phyloP scores from a whole-genome alignment of 2,888 invertebrate species.

The Apamea anceps region DNA sequence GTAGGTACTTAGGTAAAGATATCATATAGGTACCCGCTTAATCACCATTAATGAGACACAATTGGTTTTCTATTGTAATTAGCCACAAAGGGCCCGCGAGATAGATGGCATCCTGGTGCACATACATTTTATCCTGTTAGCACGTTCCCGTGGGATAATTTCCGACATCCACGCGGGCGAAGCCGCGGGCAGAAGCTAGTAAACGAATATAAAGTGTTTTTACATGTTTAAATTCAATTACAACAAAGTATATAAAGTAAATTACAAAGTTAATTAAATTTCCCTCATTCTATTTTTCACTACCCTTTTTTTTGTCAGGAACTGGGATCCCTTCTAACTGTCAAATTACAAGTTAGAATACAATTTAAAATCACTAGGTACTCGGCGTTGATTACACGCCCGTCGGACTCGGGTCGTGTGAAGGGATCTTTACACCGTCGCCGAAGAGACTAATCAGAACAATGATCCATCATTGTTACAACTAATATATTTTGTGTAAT shows the following conservation, averaged over 20 bases:
- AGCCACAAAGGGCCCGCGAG: too few relatives aligned
- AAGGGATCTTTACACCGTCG: slow-evolving; percentile 22
- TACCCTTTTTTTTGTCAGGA: background rate
- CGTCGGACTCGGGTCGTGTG: background rate
- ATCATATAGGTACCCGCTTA: too few relatives aligned
- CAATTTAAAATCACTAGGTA: background rate
- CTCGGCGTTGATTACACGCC: too few relatives aligned
- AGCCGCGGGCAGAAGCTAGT: too few relatives aligned
- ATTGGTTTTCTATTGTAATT: too few relatives aligned
- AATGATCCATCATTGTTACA: slow-evolving; percentile 51
- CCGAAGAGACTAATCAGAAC: slow-evolving; percentile 45
- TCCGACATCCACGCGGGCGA: too few relatives aligned
- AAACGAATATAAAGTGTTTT: background rate
- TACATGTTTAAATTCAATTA: background rate
- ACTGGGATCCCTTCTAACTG: background rate
- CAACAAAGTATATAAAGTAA: background rate
- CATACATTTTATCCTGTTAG: too few relatives aligned
- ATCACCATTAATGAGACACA: too few relatives aligned
- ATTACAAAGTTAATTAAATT: background rate
- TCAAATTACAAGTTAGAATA: background rate
- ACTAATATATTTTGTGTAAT: slow-evolving; percentile 48
- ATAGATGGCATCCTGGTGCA: too few relatives aligned
- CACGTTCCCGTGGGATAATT: too few relatives aligned
- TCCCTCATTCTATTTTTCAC: background rate
- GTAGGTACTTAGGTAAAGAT: too few relatives aligned